Base-by-base conservation (phyloP, 1,140 invertebrate genomes). In the Rhynchophorus ferrugineus region DNA sequence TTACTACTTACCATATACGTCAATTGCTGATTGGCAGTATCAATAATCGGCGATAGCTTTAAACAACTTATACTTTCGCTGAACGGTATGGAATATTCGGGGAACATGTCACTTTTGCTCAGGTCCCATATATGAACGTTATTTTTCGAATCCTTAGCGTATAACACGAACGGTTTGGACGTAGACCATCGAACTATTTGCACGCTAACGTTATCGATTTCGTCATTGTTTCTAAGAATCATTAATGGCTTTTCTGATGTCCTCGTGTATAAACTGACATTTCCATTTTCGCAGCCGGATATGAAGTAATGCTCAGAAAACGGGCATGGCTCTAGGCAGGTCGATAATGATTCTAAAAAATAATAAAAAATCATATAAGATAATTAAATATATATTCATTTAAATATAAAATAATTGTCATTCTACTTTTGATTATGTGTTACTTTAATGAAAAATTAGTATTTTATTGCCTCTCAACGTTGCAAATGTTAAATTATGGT, bases 41-140 rank as follows among this genome's bases (percentile, higher is more conserved):
- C 52, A 13, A 42, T 11, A 14, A 53, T 20, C 5, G 61, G 53
- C 22, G 62, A 62, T 19, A 67, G 49, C 50, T 54, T 62, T 17
- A 68, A 61, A 35, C 50, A 59, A 46, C 42, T 59, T 9, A 69
- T 62, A 33, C 57, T 51, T 16, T 69, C 57, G 13, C 59, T 58
- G 37, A 67, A 62, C 8, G 55, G 50, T 29, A 68, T 43, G 0
- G 65, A 61, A 54, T 60, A 61, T 21, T 62, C 51, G 1, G 68
- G 66, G 43, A 52, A 63, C 36, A 68, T 57, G 53, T 69, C 66
- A 56, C 66, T 69, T 29, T 57, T 56, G 17, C 48, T 58, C 22
- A 70, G 51, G 58, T 70, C 59, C 68, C 68, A 70, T 29, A 68
- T 53, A 35, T 68, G 61, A 14, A 70, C 51, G 6, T 20, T 50